phyloP scores from a whole-genome alignment of 2,113 vertebrate species.

The Chlorodrepanis virens region DNA sequence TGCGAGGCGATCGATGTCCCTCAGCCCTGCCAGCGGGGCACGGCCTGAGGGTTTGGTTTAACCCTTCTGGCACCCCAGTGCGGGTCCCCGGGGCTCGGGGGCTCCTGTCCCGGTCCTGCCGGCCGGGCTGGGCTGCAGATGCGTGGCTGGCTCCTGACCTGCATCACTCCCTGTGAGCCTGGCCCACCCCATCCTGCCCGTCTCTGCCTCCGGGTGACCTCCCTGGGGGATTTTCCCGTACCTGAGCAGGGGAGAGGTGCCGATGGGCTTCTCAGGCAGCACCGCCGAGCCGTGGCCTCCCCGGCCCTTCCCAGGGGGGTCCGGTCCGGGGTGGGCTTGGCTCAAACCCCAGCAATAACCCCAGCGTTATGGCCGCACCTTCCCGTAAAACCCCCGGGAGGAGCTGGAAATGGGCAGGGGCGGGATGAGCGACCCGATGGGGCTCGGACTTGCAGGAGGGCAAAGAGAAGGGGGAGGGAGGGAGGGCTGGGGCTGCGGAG shows the following conservation, averaged over 20 bases:
- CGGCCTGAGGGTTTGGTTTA: background rate
- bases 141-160: rapidly evolving
- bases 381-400: background rate
- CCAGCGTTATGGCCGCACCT: rapidly evolving
- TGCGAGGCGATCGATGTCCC: background rate
- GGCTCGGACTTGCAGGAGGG: background rate
- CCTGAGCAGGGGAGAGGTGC: background rate
- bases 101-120: background rate
- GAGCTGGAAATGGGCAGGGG: background rate
- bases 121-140: background rate
- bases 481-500: background rate
- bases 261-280: rapidly evolving
- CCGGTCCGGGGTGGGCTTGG: rapidly evolving
- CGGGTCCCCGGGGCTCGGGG: background rate
- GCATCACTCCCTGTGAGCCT: rapidly evolving
- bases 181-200: background rate
- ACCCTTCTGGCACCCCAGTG: rapidly evolving
- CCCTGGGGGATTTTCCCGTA: rapidly evolving
- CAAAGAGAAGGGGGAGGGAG: background rate
- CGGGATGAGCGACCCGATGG: background rate
- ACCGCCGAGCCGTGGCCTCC: rapidly evolving
- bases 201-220: background rate
- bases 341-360: rapidly evolving
- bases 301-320: background rate
- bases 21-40: background rate